Conservation (phyloP, 2,888 invertebrate species). For the Oscheius sp. region DNA sequence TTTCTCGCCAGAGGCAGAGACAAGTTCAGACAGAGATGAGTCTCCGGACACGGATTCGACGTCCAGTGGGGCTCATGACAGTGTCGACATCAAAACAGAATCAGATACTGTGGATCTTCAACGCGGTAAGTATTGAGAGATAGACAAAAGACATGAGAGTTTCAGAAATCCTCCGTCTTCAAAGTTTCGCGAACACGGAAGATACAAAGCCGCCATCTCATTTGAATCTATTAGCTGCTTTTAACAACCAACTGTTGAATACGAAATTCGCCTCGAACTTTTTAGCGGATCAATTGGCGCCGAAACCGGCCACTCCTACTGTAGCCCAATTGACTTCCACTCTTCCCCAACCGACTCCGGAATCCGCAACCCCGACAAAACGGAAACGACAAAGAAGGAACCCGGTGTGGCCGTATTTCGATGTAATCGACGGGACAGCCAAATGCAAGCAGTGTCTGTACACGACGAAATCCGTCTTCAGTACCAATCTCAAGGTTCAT, state of each 20-base stretch:
- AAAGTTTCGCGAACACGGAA: conserved; percentile 45
- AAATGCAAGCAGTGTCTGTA: conserved; percentile 67
- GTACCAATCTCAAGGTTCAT: conserved; percentile 70
- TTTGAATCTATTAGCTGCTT: conserved; percentile 51
- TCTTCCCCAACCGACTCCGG: conserved; percentile 41
- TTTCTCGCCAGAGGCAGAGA: conserved; percentile 32
- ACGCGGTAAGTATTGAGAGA: conserved; percentile 43
- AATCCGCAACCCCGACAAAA: conserved; percentile 53
- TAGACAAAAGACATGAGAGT: not conserved
- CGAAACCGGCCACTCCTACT: conserved; percentile 20
- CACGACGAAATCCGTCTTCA: conserved; percentile 67
- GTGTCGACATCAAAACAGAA: conserved; percentile 24
- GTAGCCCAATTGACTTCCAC: conserved; percentile 41
- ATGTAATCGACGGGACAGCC: conserved; percentile 63
- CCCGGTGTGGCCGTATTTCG: conserved; percentile 69
- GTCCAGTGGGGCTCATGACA: conserved; percentile 44
- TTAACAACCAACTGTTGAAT: conserved; percentile 44
- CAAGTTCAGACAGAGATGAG: conserved; percentile 53
- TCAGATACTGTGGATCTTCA: conserved; percentile 44
- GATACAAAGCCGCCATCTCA: conserved; percentile 46
- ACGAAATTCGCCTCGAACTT: conserved; percentile 37
- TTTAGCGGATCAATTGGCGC: conserved; percentile 21
- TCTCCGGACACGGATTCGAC: conserved; percentile 57
- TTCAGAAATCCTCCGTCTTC: conserved; percentile 57
- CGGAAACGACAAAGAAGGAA: conserved; percentile 66